phyloP scores from a whole-genome alignment of 2,888 invertebrate genomes.

The Torymus auratus region DNA sequence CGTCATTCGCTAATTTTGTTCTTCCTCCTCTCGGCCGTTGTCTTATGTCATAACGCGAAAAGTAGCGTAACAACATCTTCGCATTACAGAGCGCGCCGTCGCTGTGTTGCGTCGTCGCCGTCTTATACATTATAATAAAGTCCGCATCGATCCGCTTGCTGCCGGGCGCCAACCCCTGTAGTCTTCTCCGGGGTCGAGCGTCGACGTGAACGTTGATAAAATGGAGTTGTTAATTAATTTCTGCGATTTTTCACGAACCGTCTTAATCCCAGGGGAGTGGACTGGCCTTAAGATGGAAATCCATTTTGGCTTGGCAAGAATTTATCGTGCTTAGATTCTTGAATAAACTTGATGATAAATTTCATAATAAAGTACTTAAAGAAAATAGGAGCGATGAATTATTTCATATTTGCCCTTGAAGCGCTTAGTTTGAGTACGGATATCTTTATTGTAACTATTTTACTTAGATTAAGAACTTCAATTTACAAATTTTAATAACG shows the following conservation, averaged over 20 bases:
- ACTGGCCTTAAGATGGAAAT: neutral
- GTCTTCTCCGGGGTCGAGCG: neutral
- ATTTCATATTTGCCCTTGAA: no score
- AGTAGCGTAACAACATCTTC: neutral
- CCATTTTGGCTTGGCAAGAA: neutral
- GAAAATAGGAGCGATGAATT: no score
- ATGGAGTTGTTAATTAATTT: no score
- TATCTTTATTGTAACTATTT: no score
- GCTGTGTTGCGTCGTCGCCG: neutral
- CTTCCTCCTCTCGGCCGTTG: neutral
- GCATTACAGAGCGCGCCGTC: neutral
- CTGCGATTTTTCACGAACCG: no score
- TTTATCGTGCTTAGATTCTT: no score
- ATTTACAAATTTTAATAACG: no score
- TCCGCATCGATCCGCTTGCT: conserved; percentile 10
- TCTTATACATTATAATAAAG: conserved; percentile 33
- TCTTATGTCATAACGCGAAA: conserved; percentile 16
- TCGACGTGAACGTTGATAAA: no score
- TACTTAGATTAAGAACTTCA: no score
- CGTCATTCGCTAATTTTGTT: conserved; percentile 32
- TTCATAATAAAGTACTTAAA: no score
- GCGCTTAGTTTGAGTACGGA: no score
- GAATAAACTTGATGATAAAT: no score
- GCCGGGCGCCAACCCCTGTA: neutral
- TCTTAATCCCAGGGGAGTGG: neutral